Evolutionary conservation across 2,113 vertebrate species (phyloP).

Genomic region (Microtus ochrogaster): DNA sequence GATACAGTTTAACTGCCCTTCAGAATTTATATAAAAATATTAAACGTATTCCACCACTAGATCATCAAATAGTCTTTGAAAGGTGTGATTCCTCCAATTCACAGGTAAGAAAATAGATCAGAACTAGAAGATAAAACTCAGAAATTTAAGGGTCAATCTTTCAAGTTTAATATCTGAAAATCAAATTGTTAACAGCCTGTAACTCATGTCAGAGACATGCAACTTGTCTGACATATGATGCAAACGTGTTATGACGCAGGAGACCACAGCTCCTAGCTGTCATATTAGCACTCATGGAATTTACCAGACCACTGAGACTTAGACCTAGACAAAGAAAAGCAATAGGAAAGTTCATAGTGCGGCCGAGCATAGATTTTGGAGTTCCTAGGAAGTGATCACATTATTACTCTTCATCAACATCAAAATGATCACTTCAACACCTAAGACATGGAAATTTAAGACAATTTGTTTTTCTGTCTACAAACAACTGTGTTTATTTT

Average conservation of each 20-base stretch:
- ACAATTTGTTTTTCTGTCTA: neutral
- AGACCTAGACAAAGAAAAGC: too few relatives aligned
- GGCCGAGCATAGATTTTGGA: neutral
- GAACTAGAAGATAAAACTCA: neutral
- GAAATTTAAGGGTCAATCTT: neutral
- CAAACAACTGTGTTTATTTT: neutral
- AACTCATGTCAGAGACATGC: rapidly evolving
- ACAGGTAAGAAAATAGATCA: neutral
- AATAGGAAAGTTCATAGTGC: neutral
- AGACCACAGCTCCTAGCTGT: neutral
- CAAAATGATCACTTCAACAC: neutral
- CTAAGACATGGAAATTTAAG: neutral
- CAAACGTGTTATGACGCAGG: neutral
- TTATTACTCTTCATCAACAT: too few relatives aligned
- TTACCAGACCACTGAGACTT: neutral
- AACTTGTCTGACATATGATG: neutral
- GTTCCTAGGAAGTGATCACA: neutral
- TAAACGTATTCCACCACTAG: neutral
- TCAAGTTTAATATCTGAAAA: neutral
- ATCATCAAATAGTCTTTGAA: neutral
- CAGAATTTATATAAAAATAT: neutral
- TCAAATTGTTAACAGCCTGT: neutral
- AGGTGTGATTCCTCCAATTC: neutral
- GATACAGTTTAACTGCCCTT: neutral
- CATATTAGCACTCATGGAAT: neutral